Percentiles rank a stretch among this genome's conserved stretches.
Conservation (phyloP, 2,888 invertebrate species). For the Dicycla oo region DNA sequence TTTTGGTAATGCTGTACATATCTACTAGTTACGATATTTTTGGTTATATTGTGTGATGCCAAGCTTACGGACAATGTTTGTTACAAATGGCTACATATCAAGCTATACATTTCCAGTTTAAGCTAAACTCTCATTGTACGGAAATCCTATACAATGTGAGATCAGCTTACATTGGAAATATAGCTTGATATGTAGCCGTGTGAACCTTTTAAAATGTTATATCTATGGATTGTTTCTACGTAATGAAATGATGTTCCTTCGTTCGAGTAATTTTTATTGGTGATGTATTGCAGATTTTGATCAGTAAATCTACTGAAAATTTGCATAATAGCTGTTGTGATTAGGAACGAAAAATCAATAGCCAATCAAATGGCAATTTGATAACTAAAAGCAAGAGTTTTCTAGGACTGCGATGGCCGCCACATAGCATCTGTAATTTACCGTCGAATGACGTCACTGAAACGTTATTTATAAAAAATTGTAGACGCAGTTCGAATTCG, state of each 20-base stretch:
- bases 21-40: background rate
- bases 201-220: background rate
- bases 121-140: no score
- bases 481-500: no score
- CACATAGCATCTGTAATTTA: background rate
- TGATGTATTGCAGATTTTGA: background rate
- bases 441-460: background rate
- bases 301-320: background rate
- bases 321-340: background rate
- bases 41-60: background rate
- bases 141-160: no score
- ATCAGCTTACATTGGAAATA: no score
- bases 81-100: no score
- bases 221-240: background rate
- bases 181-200: no score
- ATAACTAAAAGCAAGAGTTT: background rate
- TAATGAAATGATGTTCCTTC: background rate
- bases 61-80: constrained; percentile 2
- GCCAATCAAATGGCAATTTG: background rate
- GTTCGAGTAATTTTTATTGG: background rate
- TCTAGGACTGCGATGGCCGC: background rate
- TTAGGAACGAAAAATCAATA: background rate
- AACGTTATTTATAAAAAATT: background rate
- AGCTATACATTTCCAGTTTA: no score
- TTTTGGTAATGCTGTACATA: constrained; percentile 18